Percentiles rank a stretch among this genome's conserved stretches.
phyloP scores from a whole-genome alignment of 2,113 vertebrate genomes.

The Pantherophis guttatus region DNA sequence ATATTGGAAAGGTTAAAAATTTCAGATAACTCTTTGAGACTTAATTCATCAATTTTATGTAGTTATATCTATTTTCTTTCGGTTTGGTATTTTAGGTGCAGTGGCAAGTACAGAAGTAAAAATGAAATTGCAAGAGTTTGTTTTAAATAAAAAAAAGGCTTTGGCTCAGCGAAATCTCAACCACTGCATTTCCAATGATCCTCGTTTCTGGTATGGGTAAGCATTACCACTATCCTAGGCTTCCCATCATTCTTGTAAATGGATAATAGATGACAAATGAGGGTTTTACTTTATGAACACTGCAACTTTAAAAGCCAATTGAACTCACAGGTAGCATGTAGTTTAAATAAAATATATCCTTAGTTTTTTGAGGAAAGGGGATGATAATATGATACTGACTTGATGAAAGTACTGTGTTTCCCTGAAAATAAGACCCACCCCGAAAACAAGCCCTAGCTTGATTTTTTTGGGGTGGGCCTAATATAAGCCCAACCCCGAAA shows the following conservation, averaged over 20 bases:
- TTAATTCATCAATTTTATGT: not conserved
- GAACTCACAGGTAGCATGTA: not conserved
- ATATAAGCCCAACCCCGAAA: no score
- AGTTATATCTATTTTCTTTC: not conserved
- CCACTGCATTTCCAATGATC: conserved; percentile 92
- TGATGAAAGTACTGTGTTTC: not conserved
- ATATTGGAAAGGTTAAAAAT: not conserved
- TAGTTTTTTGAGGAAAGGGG: not conserved
- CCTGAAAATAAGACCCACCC: no score
- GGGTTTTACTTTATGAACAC: not conserved
- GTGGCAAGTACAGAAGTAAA: conserved; percentile 98
- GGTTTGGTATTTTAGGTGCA: conserved; percentile 76
- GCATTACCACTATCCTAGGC: conserved; percentile 58
- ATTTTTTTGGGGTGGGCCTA: no score
- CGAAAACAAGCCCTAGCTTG: no score
- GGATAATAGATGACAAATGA: not conserved
- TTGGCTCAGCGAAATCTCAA: conserved; percentile 93
- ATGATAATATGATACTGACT: not conserved
- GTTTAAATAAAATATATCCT: not conserved
- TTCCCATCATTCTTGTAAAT: conserved; percentile 1
- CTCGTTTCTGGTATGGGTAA: conserved; percentile 96
- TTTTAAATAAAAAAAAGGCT: conserved; percentile 97
- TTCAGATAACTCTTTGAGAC: not conserved
- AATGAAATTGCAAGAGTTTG: conserved; percentile 96
- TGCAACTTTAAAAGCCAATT: not conserved